phyloP scores from a whole-genome alignment of 2,113 vertebrate genomes.

The Sigmodon hispidus region DNA sequence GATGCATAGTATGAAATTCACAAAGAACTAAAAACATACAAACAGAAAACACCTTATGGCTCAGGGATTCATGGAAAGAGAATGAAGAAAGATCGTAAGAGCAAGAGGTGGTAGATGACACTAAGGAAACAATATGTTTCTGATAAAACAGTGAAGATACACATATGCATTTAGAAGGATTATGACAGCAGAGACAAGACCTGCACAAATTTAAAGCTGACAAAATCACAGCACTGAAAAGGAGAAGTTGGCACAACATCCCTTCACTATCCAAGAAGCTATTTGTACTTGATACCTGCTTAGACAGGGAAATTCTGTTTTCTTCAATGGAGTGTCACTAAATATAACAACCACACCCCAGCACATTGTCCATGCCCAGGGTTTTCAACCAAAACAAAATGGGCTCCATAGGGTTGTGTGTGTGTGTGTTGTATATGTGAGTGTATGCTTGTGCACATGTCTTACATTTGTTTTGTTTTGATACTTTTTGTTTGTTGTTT shows the following conservation, averaged over 20 bases:
- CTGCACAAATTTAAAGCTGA: not conserved
- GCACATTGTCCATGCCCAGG: not conserved
- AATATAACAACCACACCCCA: not conserved
- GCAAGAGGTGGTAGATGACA: not conserved
- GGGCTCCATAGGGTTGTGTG: too few species aligned
- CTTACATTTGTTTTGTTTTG: not conserved
- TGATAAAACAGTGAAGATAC: not conserved
- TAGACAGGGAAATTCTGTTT: not conserved
- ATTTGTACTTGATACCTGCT: not conserved
- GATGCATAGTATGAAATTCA: not conserved
- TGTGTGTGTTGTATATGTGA: not conserved
- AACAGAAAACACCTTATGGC: not conserved
- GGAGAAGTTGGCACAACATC: not conserved
- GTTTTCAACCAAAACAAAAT: not conserved
- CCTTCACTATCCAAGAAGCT: not conserved
- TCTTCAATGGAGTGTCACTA: not conserved
- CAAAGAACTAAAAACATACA: not conserved
- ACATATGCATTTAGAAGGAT: too few species aligned
- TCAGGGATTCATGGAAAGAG: not conserved
- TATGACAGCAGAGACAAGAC: not conserved
- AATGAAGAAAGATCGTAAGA: not conserved
- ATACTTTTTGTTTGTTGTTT: not conserved
- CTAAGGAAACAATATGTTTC: not conserved
- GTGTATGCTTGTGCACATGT: not conserved
- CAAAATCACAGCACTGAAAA: not conserved